Evolutionary conservation across 2,888 invertebrate genomes (phyloP).

Genomic region (Leucophenga maculata): DNA sequence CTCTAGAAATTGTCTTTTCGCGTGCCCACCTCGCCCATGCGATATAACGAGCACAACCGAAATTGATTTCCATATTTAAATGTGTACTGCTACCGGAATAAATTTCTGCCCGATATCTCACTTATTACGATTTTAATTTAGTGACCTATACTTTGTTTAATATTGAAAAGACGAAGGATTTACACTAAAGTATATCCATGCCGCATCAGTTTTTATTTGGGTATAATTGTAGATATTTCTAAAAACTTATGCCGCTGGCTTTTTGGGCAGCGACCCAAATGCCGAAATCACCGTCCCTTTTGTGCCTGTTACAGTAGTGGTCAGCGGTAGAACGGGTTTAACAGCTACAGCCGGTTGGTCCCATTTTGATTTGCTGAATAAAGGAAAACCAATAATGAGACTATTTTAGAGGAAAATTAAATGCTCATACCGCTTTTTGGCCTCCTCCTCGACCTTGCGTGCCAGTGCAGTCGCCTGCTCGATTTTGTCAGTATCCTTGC

Average conservation of each 20-base stretch:
- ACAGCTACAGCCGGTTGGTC: conserved; percentile 80
- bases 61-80: no score
- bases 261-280: conserved; percentile 91
- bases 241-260: conserved; percentile 69
- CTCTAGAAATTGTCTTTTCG: no score
- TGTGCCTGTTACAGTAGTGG: conserved; percentile 88
- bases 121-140: no score
- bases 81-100: no score
- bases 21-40: no score
- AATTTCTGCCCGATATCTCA: no score
- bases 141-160: no score
- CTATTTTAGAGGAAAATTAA: not conserved
- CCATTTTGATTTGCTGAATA: conserved; percentile 87
- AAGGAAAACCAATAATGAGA: conserved; percentile 12
- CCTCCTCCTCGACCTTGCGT: conserved; percentile 79
- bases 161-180: no score
- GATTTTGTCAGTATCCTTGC: conserved; percentile 87
- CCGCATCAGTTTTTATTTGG: no score
- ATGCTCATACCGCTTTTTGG: conserved; percentile 78
- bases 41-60: no score
- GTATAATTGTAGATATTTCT: not conserved
- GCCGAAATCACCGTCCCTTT: conserved; percentile 94
- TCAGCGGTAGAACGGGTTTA: conserved; percentile 76
- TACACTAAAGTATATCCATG: no score
- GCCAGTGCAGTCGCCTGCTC: conserved; percentile 83